A percentile compares a stretch with the other conserved stretches of the same genome.
Conservation (phyloP, 2,797 vertebrate genomes). For the Oreochromis mossambicus region DNA sequence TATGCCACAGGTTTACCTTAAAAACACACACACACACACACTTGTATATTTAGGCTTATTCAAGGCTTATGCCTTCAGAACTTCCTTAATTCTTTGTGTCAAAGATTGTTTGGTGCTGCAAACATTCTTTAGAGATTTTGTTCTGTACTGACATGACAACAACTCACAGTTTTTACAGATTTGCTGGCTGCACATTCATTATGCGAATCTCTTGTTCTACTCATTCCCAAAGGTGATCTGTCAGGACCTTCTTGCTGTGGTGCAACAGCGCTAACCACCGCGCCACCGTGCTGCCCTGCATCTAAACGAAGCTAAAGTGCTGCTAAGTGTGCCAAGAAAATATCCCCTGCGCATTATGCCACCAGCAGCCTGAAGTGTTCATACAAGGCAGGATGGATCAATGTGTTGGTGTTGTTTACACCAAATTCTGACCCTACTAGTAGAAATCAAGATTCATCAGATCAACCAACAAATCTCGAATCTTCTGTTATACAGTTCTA, state of each 20-base stretch:
- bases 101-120: not conserved
- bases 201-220: not conserved
- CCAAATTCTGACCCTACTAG: not conserved
- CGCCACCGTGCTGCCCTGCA: not conserved
- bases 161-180: not conserved
- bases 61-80: not conserved
- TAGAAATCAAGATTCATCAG: not conserved
- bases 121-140: not conserved
- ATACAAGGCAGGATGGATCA: not conserved
- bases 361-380: not conserved
- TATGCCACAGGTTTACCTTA: not conserved
- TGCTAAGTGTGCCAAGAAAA: not conserved
- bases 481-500: not conserved
- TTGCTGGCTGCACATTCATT: not conserved
- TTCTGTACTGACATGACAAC: not conserved
- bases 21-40: fast-evolving
- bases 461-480: not conserved
- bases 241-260: not conserved
- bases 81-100: not conserved
- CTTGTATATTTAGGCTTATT: not conserved
- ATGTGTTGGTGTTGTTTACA: not conserved
- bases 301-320: not conserved
- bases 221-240: not conserved
- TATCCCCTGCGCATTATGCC: not conserved
- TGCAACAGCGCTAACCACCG: not conserved